A percentile compares a stretch with the other conserved stretches of the same genome.
Evolutionary conservation across 1,140 invertebrate genomes (phyloP).

Genomic region (Listronotus bonariensis): DNA sequence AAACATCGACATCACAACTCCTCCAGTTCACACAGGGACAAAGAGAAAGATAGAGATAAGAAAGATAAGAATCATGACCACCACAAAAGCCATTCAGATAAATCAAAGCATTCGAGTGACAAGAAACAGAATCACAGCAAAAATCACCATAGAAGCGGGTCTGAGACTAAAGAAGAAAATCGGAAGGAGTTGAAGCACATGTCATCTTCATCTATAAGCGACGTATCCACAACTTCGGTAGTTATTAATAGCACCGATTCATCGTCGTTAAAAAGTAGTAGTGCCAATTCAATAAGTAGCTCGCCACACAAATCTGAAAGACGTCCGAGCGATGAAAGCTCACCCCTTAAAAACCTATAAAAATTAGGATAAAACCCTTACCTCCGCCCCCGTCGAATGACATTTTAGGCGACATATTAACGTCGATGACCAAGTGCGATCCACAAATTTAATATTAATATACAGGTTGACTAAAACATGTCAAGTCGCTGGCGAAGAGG

Average conservation of each 20-base stretch:
- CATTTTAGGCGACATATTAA: conserved; percentile 54
- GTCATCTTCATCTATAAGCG: conserved; percentile 14
- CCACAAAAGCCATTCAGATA: conserved; percentile 27
- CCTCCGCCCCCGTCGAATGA: conserved; percentile 48
- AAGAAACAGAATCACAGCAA: conserved; percentile 33
- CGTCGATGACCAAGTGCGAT: conserved; percentile 52
- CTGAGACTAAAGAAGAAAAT: conserved; percentile 13
- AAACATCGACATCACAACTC: conserved; percentile 36
- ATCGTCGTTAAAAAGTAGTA: conserved; percentile 26
- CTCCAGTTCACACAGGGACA: conserved; percentile 12
- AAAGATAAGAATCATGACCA: conserved; percentile 36
- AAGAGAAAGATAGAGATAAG: conserved; percentile 42
- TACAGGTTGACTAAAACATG: conserved; percentile 32
- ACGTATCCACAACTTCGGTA: conserved; percentile 17
- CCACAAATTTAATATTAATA: conserved; percentile 42
- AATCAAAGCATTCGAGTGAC: conserved; percentile 31
- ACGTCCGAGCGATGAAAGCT: conserved; percentile 13
- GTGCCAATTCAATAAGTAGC: conserved; percentile 17
- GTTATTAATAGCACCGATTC: conserved; percentile 16
- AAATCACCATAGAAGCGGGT: conserved; percentile 10
- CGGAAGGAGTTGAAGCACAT: conserved; percentile 24
- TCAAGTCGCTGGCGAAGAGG: background rate
- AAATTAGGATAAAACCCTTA: conserved; percentile 46
- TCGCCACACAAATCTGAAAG: conserved; percentile 27
- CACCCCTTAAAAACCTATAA: conserved; percentile 41